Evolutionary conservation across 2,113 vertebrate genomes (phyloP).

Genomic region (Baryphthengus martii): DNA sequence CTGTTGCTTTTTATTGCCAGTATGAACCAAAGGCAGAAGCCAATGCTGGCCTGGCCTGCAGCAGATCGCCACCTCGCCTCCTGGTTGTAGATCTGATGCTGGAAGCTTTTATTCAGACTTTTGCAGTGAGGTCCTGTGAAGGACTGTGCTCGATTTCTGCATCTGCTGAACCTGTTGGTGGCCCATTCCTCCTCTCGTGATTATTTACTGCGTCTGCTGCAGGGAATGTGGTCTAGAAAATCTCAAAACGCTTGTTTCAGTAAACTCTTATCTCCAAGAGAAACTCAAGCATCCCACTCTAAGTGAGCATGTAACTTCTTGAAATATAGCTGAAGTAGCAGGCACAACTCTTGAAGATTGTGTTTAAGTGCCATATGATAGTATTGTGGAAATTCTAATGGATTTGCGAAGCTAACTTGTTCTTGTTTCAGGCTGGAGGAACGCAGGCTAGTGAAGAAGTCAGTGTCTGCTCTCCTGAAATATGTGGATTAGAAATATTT

Average conservation of each 20-base stretch:
- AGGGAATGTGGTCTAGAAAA: not conserved
- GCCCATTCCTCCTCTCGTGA: not conserved
- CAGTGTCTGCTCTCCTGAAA: not conserved
- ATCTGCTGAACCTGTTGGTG: not conserved
- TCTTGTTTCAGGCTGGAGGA: not conserved
- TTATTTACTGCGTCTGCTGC: not conserved
- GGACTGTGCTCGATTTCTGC: not conserved
- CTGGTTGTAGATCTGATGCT: not conserved
- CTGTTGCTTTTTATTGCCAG: not conserved
- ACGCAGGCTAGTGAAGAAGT: not conserved
- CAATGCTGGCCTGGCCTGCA: not conserved
- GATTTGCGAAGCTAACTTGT: not conserved
- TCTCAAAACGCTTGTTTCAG: not conserved
- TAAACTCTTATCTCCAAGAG: not conserved
- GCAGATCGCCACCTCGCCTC: not conserved
- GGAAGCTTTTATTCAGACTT: not conserved
- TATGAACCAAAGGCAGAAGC: not conserved
- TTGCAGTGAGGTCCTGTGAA: not conserved
- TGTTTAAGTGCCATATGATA: not conserved
- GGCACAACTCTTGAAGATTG: not conserved
- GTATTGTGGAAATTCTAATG: not conserved
- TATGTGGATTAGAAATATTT: not conserved
- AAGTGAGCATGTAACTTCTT: not conserved
- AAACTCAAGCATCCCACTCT: not conserved
- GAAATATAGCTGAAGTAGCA: slow-evolving; percentile 22